Conservation (phyloP, 2,888 invertebrate species). For the Pterobdella sp. region DNA sequence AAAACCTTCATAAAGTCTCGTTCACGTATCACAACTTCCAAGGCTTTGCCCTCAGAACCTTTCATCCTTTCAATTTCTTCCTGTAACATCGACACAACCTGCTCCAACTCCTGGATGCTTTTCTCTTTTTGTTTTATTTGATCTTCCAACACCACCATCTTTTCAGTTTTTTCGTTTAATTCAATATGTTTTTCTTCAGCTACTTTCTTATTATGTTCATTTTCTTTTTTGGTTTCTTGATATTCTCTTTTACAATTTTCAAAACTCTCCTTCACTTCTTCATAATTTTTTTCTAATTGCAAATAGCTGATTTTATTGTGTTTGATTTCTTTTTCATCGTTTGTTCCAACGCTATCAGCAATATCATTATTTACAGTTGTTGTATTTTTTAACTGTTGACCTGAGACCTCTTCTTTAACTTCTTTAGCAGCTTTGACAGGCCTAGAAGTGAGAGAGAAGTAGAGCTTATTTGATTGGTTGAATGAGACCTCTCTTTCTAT, state of each 20-base stretch:
- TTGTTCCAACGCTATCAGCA: neutral
- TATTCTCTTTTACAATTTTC: neutral
- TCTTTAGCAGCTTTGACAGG: constrained; percentile 25
- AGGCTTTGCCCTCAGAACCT: neutral
- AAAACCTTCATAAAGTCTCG: neutral
- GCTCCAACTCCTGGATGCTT: constrained; percentile 43
- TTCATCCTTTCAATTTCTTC: constrained; percentile 24
- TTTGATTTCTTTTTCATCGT: neutral
- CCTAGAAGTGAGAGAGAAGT: constrained; percentile 30
- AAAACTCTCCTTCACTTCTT: neutral
- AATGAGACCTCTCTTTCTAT: constrained; percentile 53
- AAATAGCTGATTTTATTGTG: neutral
- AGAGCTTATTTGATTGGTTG: constrained; percentile 50
- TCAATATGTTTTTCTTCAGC: neutral
- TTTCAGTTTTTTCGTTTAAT: neutral
- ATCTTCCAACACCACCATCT: constrained; percentile 5
- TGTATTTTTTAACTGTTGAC: neutral
- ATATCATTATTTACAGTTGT: neutral
- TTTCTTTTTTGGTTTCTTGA: neutral
- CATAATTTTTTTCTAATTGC: neutral
- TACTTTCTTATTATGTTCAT: neutral
- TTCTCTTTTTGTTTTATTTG: constrained; percentile 45
- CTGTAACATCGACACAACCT: constrained; percentile 41
- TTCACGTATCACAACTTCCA: neutral
- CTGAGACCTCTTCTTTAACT: neutral